These are phyloP conservation scores for Dastarcus helophoroides DNA, from an alignment of 2,888 invertebrate species.

Conservation along the genomic window DNA sequence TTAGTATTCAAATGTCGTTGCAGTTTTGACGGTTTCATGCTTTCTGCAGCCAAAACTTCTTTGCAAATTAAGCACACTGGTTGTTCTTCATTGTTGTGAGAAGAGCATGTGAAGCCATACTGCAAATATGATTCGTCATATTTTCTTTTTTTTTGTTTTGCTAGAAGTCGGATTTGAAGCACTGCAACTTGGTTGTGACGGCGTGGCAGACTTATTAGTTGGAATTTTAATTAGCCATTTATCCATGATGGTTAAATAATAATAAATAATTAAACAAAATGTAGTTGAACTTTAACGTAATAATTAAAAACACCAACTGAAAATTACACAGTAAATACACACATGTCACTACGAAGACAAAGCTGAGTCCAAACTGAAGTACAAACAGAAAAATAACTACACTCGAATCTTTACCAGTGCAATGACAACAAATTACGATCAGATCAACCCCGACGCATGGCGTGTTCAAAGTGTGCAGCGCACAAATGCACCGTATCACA, in stretches of 20 bases:
- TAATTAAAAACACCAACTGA: conserved; percentile 11
- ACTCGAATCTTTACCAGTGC: conserved; percentile 7
- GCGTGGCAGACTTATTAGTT: conserved; percentile 10
- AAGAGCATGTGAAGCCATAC: conserved; percentile 11
- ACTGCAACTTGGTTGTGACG: conserved; percentile 9
- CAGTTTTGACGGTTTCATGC: conserved; percentile 15
- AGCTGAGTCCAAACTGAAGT: conserved; percentile 11
- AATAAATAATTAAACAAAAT: conserved; percentile 11
- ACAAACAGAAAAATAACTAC: conserved; percentile 12
- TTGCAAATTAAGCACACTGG: conserved; percentile 15
- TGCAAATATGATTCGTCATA: conserved; percentile 10
- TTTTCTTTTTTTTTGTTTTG: conserved; percentile 8
- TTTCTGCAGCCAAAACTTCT: conserved; percentile 13
- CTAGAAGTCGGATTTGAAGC: conserved; percentile 6
- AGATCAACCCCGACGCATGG: conserved; percentile 6
- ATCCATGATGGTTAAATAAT: conserved; percentile 11
- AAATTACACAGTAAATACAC: conserved; percentile 12
- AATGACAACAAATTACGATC: conserved; percentile 6
- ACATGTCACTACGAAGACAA: conserved; percentile 12
- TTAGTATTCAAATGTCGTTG: too few species aligned
- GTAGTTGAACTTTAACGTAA: conserved; percentile 11
- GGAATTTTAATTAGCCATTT: conserved; percentile 11
- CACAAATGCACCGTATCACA: conserved; percentile 5
- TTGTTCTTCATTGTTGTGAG: conserved; percentile 11
- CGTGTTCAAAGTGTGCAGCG: conserved; percentile 5